These are phyloP conservation scores for Cerastis rubricosa DNA, from an alignment of 2,888 invertebrate species.

Conservation along the genomic window DNA sequence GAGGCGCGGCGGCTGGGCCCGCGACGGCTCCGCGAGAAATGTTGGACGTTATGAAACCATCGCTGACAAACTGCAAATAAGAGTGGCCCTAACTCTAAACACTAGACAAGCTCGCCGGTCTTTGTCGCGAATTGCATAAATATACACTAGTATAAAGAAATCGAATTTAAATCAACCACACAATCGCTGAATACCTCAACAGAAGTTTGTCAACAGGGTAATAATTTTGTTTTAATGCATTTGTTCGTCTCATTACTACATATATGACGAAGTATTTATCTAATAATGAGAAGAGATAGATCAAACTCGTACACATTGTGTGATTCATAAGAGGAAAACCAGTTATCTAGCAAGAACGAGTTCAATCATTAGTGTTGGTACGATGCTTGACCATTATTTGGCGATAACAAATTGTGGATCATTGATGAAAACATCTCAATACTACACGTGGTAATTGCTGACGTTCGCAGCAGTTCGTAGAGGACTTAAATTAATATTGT, in stretches of 20 bases:
- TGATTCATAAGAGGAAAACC: conserved; percentile 48
- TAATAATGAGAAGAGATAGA: conserved; percentile 18
- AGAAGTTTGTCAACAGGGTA: conserved; percentile 23
- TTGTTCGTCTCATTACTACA: conserved; percentile 10
- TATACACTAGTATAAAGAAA: conserved; percentile 45
- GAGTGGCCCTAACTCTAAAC: conserved; percentile 51
- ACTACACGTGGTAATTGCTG: background rate
- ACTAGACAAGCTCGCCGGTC: conserved; percentile 46
- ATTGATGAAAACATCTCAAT: background rate
- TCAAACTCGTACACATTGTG: conserved; percentile 16
- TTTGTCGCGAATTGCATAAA: conserved; percentile 47
- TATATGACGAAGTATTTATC: background rate
- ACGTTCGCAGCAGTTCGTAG: background rate
- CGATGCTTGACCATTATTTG: conserved; percentile 16
- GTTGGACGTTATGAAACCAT: conserved; percentile 83
- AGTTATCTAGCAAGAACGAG: conserved; percentile 23
- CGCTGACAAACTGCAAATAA: conserved; percentile 75
- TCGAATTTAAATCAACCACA: conserved; percentile 36
- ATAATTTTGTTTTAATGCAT: conserved; percentile 22
- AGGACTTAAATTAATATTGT: background rate
- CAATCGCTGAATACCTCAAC: conserved; percentile 34
- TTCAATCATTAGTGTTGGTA: conserved; percentile 7
- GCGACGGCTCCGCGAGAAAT: conserved; percentile 76
- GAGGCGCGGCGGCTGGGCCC: conserved; percentile 78
- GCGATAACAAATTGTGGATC: conserved; percentile 1